Evolutionary conservation across 1,140 invertebrate species (phyloP), one percentile per base, ranked within the genome.

Genomic region (Chironomus tepperi): DNA sequence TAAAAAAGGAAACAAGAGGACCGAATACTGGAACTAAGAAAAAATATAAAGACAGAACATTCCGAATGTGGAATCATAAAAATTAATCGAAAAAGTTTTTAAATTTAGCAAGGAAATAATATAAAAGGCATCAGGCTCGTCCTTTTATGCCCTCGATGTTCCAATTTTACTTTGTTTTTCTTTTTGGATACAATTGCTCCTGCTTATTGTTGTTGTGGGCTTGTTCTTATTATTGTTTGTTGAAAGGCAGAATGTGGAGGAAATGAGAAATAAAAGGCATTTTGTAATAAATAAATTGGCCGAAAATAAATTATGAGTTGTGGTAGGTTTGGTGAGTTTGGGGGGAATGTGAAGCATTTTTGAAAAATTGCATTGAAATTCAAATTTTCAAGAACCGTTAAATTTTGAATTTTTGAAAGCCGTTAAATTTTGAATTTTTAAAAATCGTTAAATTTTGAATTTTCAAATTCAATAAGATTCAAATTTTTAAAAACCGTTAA

Each of bases 11-110:
- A 34, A 34, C 24, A 34, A 1, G 24, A 34, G 24, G 24, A 34
- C 24, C 24, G 5, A 34, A 57, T 15, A n/a, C 47, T n/a, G 47
- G 10, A 34, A 34, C 47, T 5, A 12, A n/a, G n/a, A 57, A 57
- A 12, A 57, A 57, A 15, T 15, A 57, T 57, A 57, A 57, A 57
- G 47, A n/a, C 12, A 57, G 8, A 12, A 15, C 47, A 57, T 57
- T 57, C 47, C 47, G 15, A 57, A 57, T 57, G 47, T 57, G 47
- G 47, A 57, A 57, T 57, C 47, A 57, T 57, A 57, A 57, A 57
- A 57, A 57, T 57, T 57, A 57, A 57, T 57, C 47, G 47, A 57
- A 57, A 57, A 57, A 57, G 12, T 57, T 57, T 57, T 57, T 57
- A 57, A 57, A 57, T 57, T 57, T 57, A 57, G 47, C 10, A 12